A percentile compares a stretch with the other conserved stretches of the same genome.
phyloP scores from a whole-genome alignment of 2,888 invertebrate species.

The Kryphioiulus occultus region DNA sequence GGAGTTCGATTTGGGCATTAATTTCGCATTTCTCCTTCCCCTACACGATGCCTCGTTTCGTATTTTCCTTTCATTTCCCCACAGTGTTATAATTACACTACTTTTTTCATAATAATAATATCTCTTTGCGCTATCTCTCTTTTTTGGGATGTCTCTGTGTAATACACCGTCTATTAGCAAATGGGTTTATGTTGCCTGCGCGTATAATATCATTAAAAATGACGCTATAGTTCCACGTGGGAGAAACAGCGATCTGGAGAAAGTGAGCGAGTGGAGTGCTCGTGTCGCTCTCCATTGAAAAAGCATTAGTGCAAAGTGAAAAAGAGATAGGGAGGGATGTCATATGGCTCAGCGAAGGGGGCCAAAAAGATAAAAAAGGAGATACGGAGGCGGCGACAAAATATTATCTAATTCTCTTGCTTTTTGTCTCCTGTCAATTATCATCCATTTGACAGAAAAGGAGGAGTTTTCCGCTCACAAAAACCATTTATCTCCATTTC shows the following conservation, averaged over 20 bases:
- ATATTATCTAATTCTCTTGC: slow-evolving; percentile 39
- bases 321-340: slow-evolving; percentile 40
- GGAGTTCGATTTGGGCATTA: neutral
- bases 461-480: slow-evolving; percentile 30
- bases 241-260: neutral
- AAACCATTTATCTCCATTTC: slow-evolving; percentile 15
- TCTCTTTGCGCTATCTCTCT: slow-evolving; percentile 36
- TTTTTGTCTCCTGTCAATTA: slow-evolving; percentile 40
- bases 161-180: slow-evolving; percentile 36
- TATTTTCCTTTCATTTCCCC: slow-evolving; percentile 28
- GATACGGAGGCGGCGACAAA: slow-evolving; percentile 39
- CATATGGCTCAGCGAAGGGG: slow-evolving; percentile 17
- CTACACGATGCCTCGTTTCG: neutral
- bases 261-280: neutral
- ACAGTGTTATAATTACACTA: slow-evolving; percentile 27
- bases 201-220: slow-evolving; percentile 37
- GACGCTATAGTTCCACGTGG: slow-evolving; percentile 1
- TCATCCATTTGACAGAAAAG: slow-evolving; percentile 27
- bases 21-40: neutral
- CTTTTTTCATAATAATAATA: neutral
- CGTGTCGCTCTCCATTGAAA: slow-evolving; percentile 32
- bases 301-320: slow-evolving; percentile 40
- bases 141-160: slow-evolving; percentile 7
- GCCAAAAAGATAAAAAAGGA: slow-evolving; percentile 29
- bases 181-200: slow-evolving; percentile 34